Base-by-base conservation (phyloP, 1,140 invertebrate species). In the Papilio polytes region DNA sequence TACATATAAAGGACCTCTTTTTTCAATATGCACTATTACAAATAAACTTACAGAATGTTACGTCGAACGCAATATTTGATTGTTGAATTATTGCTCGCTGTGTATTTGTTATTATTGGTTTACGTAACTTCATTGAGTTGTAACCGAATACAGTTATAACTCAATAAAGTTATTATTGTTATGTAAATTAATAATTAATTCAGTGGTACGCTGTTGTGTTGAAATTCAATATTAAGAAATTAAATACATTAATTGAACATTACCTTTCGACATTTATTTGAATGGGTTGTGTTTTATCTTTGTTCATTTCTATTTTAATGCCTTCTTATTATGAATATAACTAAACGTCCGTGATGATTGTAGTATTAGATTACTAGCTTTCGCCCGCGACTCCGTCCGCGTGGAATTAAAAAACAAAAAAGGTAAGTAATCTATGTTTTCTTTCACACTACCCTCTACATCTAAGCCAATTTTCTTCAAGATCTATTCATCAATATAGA, bases 21-120 rank as follows among this genome's bases (percentile, higher is more conserved):
- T 85, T 81, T 77, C 78, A 74, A 74, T 80, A 80, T 80, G 53
- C 76, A 82, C 82, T 85, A 85, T 88, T 79, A 86, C 85, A 85
- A 86, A 87, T 85, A 81, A 73, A 81, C 41, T 66, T 48, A 18
- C 63, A 81, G 78, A 87, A 84, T 82, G 78, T 80, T 70, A 80
- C 70, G 31, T 78, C 83, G 81, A 86, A 26, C 46, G 56, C 77
- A 78, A 78, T 78, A 78, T 78, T 78, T 78, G 77, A 78, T 78
- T 78, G 77, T 78, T 78, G 22, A 78, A 78, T 78, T 78, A 78
- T 78, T 78, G 46, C 59, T 36, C n/a, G 56, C 26, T 31, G 15
- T 31, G 46, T 46, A 76, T 63, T 78, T 63, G 77, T 78, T 66
- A 63, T 78, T 78, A 66, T 66, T 78, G 76, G 51, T 70, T 70